phyloP scores from a whole-genome alignment of 2,888 invertebrate genomes.

The Parnassius glacialis region DNA sequence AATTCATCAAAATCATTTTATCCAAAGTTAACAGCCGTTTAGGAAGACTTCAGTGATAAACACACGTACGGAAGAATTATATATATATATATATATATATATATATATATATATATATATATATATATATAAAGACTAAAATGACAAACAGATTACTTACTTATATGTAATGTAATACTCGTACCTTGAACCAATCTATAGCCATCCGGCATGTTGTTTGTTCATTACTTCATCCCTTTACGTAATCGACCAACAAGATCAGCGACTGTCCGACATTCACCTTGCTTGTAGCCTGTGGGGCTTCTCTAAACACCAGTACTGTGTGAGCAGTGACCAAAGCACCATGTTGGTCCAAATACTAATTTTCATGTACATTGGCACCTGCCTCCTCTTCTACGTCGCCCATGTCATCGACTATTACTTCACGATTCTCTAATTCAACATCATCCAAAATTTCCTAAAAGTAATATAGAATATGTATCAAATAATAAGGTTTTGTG shows the following conservation, averaged over 20 bases:
- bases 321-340: conserved; percentile 27
- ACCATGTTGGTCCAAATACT: conserved; percentile 76
- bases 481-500: conserved; percentile 13
- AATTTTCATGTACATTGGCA: conserved; percentile 76
- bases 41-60: too few relatives aligned
- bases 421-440: conserved; percentile 47
- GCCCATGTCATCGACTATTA: conserved; percentile 75
- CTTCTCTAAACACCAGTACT: conserved; percentile 29
- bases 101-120: too few relatives aligned
- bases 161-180: too few relatives aligned
- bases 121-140: too few relatives aligned
- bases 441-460: not conserved
- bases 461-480: conserved; percentile 6
- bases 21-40: too few relatives aligned
- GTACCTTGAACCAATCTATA: conserved; percentile 2
- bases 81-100: too few relatives aligned
- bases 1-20: too few relatives aligned
- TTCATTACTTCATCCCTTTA: conserved; percentile 15
- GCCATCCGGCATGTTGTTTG: not conserved
- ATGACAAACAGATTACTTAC: too few relatives aligned
- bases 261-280: conserved; percentile 36
- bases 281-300: conserved; percentile 32
- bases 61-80: too few relatives aligned
- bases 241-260: conserved; percentile 37
- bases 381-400: conserved; percentile 72